Percentiles rank a stretch among this genome's conserved stretches.
Conservation (phyloP, 1,140 invertebrate species). For the Pogonomyrmex barbatus region DNA sequence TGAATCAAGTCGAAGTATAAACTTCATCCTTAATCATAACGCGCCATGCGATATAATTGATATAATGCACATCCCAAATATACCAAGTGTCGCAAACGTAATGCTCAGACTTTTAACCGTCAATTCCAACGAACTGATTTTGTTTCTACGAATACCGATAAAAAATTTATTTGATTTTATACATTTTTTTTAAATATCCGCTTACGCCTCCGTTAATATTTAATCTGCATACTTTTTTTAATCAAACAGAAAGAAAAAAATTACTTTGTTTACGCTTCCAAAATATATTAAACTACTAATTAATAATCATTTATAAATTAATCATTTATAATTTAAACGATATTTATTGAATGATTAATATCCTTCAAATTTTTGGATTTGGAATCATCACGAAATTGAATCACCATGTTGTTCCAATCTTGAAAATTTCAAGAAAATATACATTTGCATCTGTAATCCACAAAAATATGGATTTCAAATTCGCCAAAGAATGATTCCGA, state of each 20-base stretch:
- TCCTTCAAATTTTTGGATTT: not conserved
- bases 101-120: not conserved
- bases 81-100: not conserved
- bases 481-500: not conserved
- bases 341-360: not conserved
- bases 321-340: not conserved
- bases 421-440: not conserved
- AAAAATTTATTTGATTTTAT: not conserved
- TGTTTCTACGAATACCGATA: not conserved
- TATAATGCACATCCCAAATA: not conserved
- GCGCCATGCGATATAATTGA: not conserved
- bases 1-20: not conserved
- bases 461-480: slow-evolving; percentile 7
- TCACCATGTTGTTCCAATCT: not conserved
- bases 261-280: not conserved
- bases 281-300: not conserved
- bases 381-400: not conserved
- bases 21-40: slow-evolving; percentile 24
- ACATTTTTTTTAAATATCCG: not conserved
- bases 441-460: not conserved
- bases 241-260: not conserved
- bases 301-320: not conserved
- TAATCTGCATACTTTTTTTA: not conserved
- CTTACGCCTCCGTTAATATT: not conserved
- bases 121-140: not conserved